Conservation (phyloP, 2,113 vertebrate species). For the Crotalus horridus region DNA sequence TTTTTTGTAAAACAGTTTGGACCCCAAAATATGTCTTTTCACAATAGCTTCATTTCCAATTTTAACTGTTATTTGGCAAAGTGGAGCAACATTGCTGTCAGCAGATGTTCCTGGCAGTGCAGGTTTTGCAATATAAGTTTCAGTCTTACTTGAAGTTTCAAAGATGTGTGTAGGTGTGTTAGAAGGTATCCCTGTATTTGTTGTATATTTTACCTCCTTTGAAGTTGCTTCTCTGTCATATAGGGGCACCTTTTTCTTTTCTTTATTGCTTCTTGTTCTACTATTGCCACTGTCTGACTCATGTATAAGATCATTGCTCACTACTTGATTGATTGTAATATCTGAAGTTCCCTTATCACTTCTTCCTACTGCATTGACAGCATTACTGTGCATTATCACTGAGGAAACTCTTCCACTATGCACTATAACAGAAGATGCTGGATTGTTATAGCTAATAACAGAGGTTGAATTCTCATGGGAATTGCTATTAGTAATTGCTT, state of each 20-base stretch:
- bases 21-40: conserved; percentile 88
- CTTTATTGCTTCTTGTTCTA: conserved; percentile 69
- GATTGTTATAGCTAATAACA: conserved; percentile 75
- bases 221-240: conserved; percentile 72
- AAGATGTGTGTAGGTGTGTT: conserved; percentile 59
- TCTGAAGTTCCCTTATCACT: conserved; percentile 35
- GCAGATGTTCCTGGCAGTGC: conserved; percentile 89
- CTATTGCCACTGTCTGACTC: conserved; percentile 50
- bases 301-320: conserved; percentile 43
- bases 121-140: conserved; percentile 95
- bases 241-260: conserved; percentile 74
- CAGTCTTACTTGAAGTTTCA: conserved; percentile 76
- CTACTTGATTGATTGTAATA: conserved; percentile 24
- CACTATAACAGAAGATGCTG: conserved; percentile 75
- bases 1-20: conserved; percentile 88
- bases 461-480: conserved; percentile 68
- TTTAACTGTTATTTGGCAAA: conserved; percentile 98
- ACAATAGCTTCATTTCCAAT: conserved; percentile 96
- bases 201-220: conserved; percentile 68
- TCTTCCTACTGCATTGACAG: conserved; percentile 56
- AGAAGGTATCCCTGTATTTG: conserved; percentile 61
- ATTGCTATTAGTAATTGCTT: conserved; percentile 31
- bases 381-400: conserved; percentile 71
- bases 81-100: conserved; percentile 82
- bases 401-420: conserved; percentile 78